Evolutionary conservation across 2,797 vertebrate species (phyloP).

Genomic region (Xenentodon cancila): DNA sequence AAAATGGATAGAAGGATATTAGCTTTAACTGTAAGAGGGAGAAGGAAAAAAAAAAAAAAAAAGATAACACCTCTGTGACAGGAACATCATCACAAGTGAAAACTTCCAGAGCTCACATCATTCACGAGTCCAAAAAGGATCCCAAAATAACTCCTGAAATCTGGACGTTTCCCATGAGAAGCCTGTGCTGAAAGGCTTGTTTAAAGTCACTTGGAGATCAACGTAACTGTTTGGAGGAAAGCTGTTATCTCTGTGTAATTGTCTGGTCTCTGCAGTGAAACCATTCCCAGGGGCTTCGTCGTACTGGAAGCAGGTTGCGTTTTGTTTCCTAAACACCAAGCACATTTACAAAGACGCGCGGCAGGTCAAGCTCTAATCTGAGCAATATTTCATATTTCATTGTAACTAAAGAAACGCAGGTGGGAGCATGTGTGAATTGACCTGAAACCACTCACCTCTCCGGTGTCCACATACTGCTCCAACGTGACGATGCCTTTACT

Average conservation of each 20-base stretch:
- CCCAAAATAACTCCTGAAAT: slow-evolving; percentile 20
- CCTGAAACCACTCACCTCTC: slow-evolving; percentile 90
- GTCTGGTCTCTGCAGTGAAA: slow-evolving; percentile 21
- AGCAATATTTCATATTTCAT: too few species aligned
- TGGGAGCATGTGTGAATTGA: too few species aligned
- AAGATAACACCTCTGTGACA: background rate
- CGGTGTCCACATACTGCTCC: slow-evolving; percentile 87
- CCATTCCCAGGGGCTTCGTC: slow-evolving; percentile 24
- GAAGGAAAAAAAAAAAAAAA: slow-evolving; percentile 4
- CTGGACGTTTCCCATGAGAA: slow-evolving; percentile 5
- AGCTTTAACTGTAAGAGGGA: background rate
- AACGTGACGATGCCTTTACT: slow-evolving; percentile 92
- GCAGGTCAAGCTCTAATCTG: too few species aligned
- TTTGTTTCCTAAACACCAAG: slow-evolving; percentile 23
- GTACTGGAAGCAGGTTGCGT: slow-evolving; percentile 14
- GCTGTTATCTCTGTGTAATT: slow-evolving; percentile 16
- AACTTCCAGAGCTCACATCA: slow-evolving; percentile 22
- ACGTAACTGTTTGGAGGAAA: slow-evolving; percentile 15
- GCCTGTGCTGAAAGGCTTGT: background rate
- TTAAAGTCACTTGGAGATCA: slow-evolving; percentile 6
- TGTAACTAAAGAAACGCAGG: too few species aligned
- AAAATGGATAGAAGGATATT: too few species aligned
- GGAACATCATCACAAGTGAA: slow-evolving; percentile 4
- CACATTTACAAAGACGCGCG: background rate
- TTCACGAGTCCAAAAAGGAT: background rate